Base-by-base conservation (phyloP, 2,113 vertebrate genomes). In the Artemisiospiza belli region DNA sequence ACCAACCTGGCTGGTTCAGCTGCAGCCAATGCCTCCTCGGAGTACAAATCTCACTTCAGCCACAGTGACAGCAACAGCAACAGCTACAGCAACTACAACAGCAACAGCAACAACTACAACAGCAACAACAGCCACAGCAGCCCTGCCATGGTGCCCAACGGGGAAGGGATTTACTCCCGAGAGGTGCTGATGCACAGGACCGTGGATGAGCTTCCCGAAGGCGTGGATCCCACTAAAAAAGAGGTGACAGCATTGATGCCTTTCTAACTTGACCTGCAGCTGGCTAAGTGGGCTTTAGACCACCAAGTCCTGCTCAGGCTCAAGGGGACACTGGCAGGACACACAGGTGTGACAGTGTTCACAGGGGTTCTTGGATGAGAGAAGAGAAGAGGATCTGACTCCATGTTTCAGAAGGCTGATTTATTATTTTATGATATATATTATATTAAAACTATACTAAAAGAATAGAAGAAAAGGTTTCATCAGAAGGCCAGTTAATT, bases 211-310 rank as follows among this genome's bases (percentile, higher is more conserved):
- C 98, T 98, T 37, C 98, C 98, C 2, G 89, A 97, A 19, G 98
- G 98, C 5, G 98, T 98, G 95, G 98, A 99, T 92, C 98, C 99
- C 74, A 83, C 92, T 57, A 98, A 94, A 79, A 98, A 97, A 95
- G 99, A 99, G 98, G 99, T 99, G 87, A 91, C 94, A 27, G 54
- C 57, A 82, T 52, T 68, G 39, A 7, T 77, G 15, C 19, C 30
- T 79, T 67, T 59, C 43, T 66, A 64, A 23, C 12, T 91, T 69
- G 41, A 39, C 5, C 6, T 83, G 41, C 55, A 67, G 9, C 14
- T 33, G 59, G 16, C 21, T 64, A 10, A 44, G 33, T 28, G 30
- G 17, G 1, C 16, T 66, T 52, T 3, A 72, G 28, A 6, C 4
- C 54, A 1, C 21, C 24, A 20, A 72, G 10, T 66, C 20, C 24